Evolutionary conservation across 2,113 vertebrate genomes (phyloP).

Genomic region (Cariama cristata): DNA sequence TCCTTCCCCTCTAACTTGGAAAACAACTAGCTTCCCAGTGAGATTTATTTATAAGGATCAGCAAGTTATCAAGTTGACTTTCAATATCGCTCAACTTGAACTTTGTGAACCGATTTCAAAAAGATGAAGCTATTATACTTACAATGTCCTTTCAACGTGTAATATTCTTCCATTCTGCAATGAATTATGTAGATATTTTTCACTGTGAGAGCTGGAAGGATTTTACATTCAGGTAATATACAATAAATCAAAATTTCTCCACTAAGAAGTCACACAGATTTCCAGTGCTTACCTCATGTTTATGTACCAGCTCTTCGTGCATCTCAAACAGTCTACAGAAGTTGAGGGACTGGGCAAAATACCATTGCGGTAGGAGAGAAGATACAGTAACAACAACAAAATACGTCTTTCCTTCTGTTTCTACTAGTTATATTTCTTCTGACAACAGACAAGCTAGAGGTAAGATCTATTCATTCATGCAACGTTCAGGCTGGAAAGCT

Average conservation of each 20-base stretch:
- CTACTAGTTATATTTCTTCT: not conserved
- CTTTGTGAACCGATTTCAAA: not conserved
- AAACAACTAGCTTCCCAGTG: not conserved
- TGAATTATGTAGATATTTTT: not conserved
- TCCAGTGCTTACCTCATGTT: not conserved
- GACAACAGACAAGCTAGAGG: not conserved
- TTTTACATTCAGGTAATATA: not conserved
- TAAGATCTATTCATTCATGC: not conserved
- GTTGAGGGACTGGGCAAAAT: not conserved
- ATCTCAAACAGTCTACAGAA: not conserved
- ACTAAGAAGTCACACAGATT: not conserved
- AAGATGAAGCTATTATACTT: not conserved
- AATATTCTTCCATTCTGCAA: not conserved
- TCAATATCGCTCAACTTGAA: not conserved
- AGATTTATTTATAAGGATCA: not conserved
- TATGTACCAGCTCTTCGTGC: not conserved
- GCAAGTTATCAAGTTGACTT: not conserved
- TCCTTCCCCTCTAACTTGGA: not conserved
- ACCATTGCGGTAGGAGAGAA: not conserved
- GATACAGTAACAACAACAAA: not conserved
- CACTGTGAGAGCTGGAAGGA: not conserved
- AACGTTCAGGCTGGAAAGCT: not conserved
- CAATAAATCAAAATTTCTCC: not conserved
- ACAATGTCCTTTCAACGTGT: not conserved
- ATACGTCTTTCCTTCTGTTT: fast-evolving